These are phyloP conservation scores for Drosophila tropicalis DNA, from an alignment of 1,140 invertebrate genomes.

Conservation along the genomic window DNA sequence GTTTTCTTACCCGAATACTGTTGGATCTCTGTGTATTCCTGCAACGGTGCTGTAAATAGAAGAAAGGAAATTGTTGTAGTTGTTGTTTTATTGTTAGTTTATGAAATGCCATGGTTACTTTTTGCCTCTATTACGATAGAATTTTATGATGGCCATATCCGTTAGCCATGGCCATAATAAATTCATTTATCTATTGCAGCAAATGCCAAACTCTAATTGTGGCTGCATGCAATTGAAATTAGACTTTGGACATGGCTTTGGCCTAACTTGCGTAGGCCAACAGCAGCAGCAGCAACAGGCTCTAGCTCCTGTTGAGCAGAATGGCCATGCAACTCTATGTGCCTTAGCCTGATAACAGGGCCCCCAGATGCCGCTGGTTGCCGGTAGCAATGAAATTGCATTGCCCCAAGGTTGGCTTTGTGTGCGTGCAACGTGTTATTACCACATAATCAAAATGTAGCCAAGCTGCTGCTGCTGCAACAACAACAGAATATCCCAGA, in stretches of 20 bases:
- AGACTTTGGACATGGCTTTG: constrained; percentile 30
- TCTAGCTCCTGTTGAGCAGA: neutral
- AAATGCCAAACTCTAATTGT: constrained; percentile 69
- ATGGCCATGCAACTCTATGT: constrained; percentile 25
- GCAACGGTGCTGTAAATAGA: constrained; percentile 72
- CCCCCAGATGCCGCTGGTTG: constrained; percentile 34
- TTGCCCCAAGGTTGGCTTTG: constrained; percentile 41
- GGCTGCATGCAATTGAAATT: constrained; percentile 71
- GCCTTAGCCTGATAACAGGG: constrained; percentile 64
- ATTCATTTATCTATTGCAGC: constrained; percentile 74
- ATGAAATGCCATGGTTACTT: constrained; percentile 46
- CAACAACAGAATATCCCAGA: constrained; percentile 38
- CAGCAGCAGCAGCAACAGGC: no score
- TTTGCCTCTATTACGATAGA: constrained; percentile 45
- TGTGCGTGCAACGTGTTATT: constrained; percentile 77
- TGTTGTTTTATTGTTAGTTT: constrained; percentile 41
- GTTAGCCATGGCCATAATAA: constrained; percentile 71
- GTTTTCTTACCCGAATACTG: constrained; percentile 75
- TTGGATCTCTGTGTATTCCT: constrained; percentile 80
- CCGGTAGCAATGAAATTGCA: constrained; percentile 57
- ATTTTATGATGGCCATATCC: constrained; percentile 72
- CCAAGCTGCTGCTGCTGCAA: constrained; percentile 23
- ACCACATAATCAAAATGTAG: constrained; percentile 79
- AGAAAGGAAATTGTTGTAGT: constrained; percentile 8
- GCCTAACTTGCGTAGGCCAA: constrained; percentile 50